A percentile compares a stretch with the other conserved stretches of the same genome.
Conservation (phyloP, 2,888 invertebrate genomes). For the Hoplodrina blanda region DNA sequence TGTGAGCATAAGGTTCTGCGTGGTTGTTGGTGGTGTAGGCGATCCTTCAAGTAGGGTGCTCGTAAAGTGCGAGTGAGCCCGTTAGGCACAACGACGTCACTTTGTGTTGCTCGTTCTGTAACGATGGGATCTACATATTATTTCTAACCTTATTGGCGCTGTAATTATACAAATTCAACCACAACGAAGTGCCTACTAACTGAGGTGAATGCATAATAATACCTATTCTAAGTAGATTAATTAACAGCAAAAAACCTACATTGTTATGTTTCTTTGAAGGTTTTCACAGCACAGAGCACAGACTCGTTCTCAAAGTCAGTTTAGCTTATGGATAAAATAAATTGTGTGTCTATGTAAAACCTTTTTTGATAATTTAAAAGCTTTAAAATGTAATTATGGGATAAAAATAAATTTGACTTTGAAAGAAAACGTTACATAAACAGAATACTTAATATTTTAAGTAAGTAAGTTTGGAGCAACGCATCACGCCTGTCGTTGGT, state of each 20-base stretch:
- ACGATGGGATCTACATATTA: slow-evolving; percentile 25
- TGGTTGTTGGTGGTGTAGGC: slow-evolving; percentile 4
- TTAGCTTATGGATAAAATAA: background rate
- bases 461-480: background rate
- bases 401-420: too few relatives aligned
- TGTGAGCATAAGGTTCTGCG: slow-evolving; percentile 8
- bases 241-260: too few relatives aligned
- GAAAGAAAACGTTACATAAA: background rate
- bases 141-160: slow-evolving; percentile 17
- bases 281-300: background rate
- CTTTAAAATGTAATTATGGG: too few relatives aligned
- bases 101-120: slow-evolving; percentile 31
- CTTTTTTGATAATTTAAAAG: too few relatives aligned
- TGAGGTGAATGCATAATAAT: background rate
- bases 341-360: too few relatives aligned
- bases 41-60: slow-evolving; percentile 61
- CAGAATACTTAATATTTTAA: background rate
- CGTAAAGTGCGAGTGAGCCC: slow-evolving; percentile 61
- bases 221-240: too few relatives aligned
- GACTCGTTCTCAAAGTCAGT: background rate
- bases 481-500: slow-evolving; percentile 14
- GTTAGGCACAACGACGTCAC: slow-evolving; percentile 48
- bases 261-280: too few relatives aligned
- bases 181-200: too few relatives aligned
- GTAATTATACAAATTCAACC: background rate